Evolutionary conservation across 2,888 invertebrate species (phyloP).

Genomic region (Anoplius nigerrimus): DNA sequence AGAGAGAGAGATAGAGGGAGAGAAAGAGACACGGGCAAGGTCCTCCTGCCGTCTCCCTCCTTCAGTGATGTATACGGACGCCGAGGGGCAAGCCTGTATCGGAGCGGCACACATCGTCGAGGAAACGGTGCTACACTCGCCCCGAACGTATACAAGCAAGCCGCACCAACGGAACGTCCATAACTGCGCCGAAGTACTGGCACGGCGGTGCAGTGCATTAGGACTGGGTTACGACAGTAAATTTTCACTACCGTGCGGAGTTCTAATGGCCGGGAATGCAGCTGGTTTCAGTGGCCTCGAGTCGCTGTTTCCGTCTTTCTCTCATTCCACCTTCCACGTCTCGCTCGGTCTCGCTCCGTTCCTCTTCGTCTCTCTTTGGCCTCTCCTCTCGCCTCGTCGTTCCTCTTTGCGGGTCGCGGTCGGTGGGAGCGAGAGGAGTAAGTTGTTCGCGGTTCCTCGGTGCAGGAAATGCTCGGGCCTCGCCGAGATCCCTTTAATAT

Average conservation of each 20-base stretch:
- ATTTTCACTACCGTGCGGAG: conserved; percentile 74
- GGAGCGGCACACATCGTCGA: conserved; percentile 2
- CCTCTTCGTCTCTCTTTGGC: conserved; percentile 10
- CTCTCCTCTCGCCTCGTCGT: conserved; percentile 23
- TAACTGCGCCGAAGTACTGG: conserved; percentile 62
- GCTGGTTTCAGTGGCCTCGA: conserved; percentile 72
- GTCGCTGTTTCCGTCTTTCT: conserved; percentile 43
- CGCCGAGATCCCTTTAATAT: conserved; percentile 65
- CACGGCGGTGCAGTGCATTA: conserved; percentile 69
- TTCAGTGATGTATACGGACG: not conserved
- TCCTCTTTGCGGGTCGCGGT: conserved; percentile 23
- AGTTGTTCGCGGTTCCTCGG: conserved; percentile 70
- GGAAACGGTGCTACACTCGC: not conserved
- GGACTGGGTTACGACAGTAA: conserved; percentile 74
- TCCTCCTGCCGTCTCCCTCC: not conserved
- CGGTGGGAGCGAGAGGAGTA: conserved; percentile 49
- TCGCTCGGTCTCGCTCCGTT: conserved; percentile 11
- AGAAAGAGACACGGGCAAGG: conserved; percentile 39
- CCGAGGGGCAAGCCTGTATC: conserved; percentile 5
- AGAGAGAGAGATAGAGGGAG: conserved; percentile 26
- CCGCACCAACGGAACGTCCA: conserved; percentile 64
- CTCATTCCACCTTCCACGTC: conserved; percentile 19
- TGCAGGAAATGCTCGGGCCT: conserved; percentile 56
- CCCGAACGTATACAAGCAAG: conserved; percentile 9
- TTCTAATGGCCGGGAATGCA: conserved; percentile 74